These are phyloP conservation scores for Apis cerana DNA, from an alignment of 1,140 invertebrate genomes.

Conservation along the genomic window DNA sequence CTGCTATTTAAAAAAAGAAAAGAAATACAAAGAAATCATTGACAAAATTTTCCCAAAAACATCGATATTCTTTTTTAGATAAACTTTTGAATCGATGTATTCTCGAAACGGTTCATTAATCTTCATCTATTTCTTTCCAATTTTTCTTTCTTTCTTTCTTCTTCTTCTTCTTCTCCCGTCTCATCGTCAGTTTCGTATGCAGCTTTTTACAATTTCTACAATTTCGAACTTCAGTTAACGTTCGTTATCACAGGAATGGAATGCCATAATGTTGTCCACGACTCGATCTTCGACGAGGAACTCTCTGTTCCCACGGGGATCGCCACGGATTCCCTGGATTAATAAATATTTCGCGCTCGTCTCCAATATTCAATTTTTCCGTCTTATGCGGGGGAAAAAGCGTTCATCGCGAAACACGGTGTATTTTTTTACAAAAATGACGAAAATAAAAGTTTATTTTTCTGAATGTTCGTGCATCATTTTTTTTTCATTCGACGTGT, in stretches of 20 bases:
- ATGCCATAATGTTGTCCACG: slow-evolving; percentile 15
- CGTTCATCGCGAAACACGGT: background rate
- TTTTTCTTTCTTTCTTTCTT: no score
- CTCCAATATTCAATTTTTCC: background rate
- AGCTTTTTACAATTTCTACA: no score
- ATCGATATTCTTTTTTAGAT: no score
- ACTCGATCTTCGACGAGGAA: background rate
- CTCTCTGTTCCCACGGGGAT: background rate
- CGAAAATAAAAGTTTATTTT: background rate
- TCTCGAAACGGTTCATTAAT: no score
- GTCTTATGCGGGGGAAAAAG: background rate
- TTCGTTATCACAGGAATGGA: slow-evolving; percentile 27
- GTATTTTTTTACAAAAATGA: background rate
- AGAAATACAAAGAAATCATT: no score
- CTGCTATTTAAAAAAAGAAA: no score
- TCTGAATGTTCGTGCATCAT: background rate
- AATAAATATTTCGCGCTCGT: background rate
- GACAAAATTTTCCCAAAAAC: no score
- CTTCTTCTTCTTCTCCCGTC: no score
- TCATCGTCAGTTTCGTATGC: no score
- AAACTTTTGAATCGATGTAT: no score
- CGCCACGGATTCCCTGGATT: background rate
- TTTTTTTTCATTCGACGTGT: no score
- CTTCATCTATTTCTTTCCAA: no score
- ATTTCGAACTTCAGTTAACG: slow-evolving; percentile 17